Base-by-base conservation (phyloP, 2,888 invertebrate species). In the Drosophila macrospina region DNA sequence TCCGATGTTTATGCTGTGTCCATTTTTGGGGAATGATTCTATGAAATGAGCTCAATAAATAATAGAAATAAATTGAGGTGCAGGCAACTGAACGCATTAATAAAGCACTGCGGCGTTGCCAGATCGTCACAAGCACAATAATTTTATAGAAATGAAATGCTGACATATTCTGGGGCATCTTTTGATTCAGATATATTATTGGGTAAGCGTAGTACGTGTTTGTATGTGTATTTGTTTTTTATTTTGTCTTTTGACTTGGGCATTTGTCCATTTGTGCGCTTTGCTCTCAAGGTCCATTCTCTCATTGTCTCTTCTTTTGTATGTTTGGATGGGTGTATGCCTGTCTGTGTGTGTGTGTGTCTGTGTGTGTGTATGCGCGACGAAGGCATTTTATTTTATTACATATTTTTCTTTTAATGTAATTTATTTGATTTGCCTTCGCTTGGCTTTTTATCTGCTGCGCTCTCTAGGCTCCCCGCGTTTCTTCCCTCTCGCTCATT, bases 391-490 rank as follows among this genome's bases (percentile, higher is more conserved):
- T 75, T 71, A 75, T 76, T 86, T 82, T 83, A 80, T 86, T 86
- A 86, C 80, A 80, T 82, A 86, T 80, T 82, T 80, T 86, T 84
- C 85, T 73, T 73, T 86, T 85, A 86, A 86, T 86, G 73, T 86
- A 80, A 80, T 80, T 86, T 86, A 80, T 80, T 86, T 86, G 69
- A 80, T 80, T 80, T 75, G 71, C 68, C 62, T 86, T 63, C 66
- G 57, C 56, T 62, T 55, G 67, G 42, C 50, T 57, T 69, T 67
- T 37, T 70, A 62, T 80, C 62, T 63, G 30, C 56, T 44, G 24
- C 20, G 13, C 47, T 34, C 45, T 42, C 50, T 60, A n/a, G 13
- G 32, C 30, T 30, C 32, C 10, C 30, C 3, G 10, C 15, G 5
- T 4, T 10, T 24, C 30, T 11, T 15, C 39, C 8, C 5, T 10